A percentile compares a stretch with the other conserved stretches of the same genome.
Evolutionary conservation across 2,113 vertebrate genomes (phyloP).

Genomic region (Gambusia holbrooki): DNA sequence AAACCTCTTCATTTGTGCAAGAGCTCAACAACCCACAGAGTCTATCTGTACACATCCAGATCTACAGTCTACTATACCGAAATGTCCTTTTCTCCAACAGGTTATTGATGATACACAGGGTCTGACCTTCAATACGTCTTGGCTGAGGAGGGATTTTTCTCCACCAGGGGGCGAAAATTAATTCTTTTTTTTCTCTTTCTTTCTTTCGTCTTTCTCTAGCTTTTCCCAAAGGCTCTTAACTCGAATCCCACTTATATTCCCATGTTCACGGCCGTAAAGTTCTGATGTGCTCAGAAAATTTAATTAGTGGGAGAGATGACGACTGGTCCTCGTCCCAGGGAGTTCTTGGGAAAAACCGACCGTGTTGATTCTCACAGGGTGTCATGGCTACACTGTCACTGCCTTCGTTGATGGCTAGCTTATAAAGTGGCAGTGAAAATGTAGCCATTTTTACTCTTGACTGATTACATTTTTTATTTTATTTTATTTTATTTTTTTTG

Average conservation of each 20-base stretch:
- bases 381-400: slow-evolving; percentile 34
- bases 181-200: background rate
- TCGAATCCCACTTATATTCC: slow-evolving; percentile 14
- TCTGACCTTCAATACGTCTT: slow-evolving; percentile 63
- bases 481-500: slow-evolving; percentile 10
- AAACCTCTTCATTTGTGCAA: slow-evolving; percentile 60
- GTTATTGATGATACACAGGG: slow-evolving; percentile 64
- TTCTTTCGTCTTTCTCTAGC: slow-evolving; percentile 2
- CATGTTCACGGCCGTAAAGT: slow-evolving; percentile 9
- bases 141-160: slow-evolving; percentile 34
- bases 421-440: slow-evolving; percentile 34
- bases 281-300: slow-evolving; percentile 1
- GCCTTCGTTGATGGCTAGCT: background rate
- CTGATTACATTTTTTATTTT: slow-evolving; percentile 6
- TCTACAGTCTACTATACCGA: slow-evolving; percentile 24
- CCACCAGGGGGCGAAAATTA: background rate
- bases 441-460: slow-evolving; percentile 24
- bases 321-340: slow-evolving; percentile 21
- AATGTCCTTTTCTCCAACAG: slow-evolving; percentile 35
- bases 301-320: slow-evolving; percentile 18
- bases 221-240: slow-evolving; percentile 37
- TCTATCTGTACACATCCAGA: slow-evolving; percentile 42
- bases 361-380: slow-evolving; percentile 21
- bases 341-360: slow-evolving; percentile 33
- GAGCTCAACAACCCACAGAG: slow-evolving; percentile 38